Evolutionary conservation across 2,797 vertebrate genomes (phyloP).

Genomic region (Danio tinwini): DNA sequence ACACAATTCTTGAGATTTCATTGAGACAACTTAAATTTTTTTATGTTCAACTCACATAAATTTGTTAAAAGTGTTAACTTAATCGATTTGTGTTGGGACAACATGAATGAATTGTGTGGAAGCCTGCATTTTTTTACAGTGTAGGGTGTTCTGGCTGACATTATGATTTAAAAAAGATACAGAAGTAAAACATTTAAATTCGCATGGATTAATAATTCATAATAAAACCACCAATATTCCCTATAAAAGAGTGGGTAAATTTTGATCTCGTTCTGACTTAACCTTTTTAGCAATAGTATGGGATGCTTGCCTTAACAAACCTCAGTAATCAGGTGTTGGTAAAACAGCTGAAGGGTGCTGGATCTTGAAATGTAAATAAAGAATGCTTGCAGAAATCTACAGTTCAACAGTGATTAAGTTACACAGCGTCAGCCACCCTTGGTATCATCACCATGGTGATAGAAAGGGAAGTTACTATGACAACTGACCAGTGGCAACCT

Average conservation of each 20-base stretch:
- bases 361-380: conserved; percentile 19
- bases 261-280: not conserved
- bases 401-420: conserved; percentile 24
- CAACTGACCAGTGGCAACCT: conserved; percentile 50
- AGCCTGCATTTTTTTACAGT: no score
- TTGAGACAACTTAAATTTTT: no score
- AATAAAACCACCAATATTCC: not conserved
- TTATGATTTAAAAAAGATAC: not conserved
- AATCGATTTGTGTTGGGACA: no score
- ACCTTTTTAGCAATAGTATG: not conserved
- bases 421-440: conserved; percentile 45
- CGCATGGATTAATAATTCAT: not conserved
- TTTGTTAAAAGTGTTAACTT: no score
- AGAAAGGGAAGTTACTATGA: conserved; percentile 65
- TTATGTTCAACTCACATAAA: no score
- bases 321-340: not conserved
- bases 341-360: not conserved
- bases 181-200: not conserved
- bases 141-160: not conserved
- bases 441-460: conserved; percentile 62
- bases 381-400: conserved; percentile 27
- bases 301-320: not conserved
- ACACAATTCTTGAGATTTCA: no score
- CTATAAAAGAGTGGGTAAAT: not conserved
- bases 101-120: no score